Evolutionary conservation across 2,797 vertebrate genomes (phyloP).

Genomic region (Acanthurus lineatus): DNA sequence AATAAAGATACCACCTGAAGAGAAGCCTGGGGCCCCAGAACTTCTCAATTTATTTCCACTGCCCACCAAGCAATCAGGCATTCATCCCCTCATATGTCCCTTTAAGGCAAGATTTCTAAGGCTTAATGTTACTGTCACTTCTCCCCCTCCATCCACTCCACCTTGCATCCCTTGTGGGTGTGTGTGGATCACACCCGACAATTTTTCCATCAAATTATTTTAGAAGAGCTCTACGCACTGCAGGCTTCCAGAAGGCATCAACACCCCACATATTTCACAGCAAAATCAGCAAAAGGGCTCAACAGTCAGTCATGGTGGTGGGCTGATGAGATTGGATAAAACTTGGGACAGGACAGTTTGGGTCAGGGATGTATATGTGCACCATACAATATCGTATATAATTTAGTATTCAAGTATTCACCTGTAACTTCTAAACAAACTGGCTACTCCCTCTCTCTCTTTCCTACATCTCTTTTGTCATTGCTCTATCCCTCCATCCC

Average conservation of each 20-base stretch:
- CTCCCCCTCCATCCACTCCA: background rate
- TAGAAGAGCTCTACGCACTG: background rate
- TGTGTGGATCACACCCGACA: background rate
- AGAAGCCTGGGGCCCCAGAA: conserved; percentile 63
- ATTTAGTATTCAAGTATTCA: no score
- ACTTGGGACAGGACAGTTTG: no score
- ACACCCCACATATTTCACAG: background rate
- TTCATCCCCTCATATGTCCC: conserved; percentile 60
- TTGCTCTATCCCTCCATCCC: no score
- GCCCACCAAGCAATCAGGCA: conserved; percentile 69
- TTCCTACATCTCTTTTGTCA: no score
- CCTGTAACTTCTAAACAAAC: no score
- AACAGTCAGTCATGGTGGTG: conserved; percentile 3
- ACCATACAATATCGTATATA: no score
- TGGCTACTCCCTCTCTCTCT: no score
- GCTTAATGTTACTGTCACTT: conserved; percentile 45
- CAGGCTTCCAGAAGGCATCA: background rate
- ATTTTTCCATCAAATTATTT: background rate
- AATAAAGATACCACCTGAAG: conserved; percentile 67
- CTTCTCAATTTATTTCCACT: conserved; percentile 57
- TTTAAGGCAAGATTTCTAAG: conserved; percentile 60
- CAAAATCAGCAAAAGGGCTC: background rate
- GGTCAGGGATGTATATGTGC: no score
- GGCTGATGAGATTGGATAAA: no score
- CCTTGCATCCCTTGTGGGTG: background rate